Evolutionary conservation across 2,113 vertebrate species (phyloP).

Genomic region (Carassius carassius): DNA sequence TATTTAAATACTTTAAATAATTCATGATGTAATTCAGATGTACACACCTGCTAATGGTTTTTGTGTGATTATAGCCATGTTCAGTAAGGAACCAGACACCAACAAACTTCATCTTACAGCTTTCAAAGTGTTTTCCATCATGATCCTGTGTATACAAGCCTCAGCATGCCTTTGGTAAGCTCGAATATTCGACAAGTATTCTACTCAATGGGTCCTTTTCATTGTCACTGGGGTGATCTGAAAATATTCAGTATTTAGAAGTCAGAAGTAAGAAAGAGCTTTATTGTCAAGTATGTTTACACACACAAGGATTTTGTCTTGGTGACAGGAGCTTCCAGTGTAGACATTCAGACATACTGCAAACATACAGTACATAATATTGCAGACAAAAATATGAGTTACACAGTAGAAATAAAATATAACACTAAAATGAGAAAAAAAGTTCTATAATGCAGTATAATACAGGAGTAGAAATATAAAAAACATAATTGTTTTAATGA

Average conservation of each 20-base stretch:
- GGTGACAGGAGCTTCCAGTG: too few relatives aligned
- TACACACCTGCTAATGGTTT: neutral
- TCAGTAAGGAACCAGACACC: slow-evolving; percentile 49
- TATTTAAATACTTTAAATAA: neutral
- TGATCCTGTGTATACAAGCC: slow-evolving; percentile 33
- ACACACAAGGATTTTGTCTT: too few relatives aligned
- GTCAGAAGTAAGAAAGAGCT: too few relatives aligned
- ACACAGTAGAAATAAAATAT: too few relatives aligned
- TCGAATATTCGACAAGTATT: neutral
- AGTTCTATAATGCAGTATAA: too few relatives aligned
- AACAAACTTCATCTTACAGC: slow-evolving; percentile 48
- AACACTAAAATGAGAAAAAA: too few relatives aligned
- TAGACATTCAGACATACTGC: too few relatives aligned
- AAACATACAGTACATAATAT: too few relatives aligned
- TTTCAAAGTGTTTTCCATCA: slow-evolving; percentile 37
- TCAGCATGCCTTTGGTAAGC: slow-evolving; percentile 49
- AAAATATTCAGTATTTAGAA: neutral
- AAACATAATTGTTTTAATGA: too few relatives aligned
- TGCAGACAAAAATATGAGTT: too few relatives aligned
- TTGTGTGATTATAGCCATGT: slow-evolving; percentile 35
- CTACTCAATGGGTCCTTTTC: neutral
- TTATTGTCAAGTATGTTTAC: too few relatives aligned
- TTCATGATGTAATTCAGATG: neutral
- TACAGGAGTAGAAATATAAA: too few relatives aligned
- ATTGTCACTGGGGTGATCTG: neutral